phyloP scores from a whole-genome alignment of 2,113 vertebrate species.

The Calonectris borealis region DNA sequence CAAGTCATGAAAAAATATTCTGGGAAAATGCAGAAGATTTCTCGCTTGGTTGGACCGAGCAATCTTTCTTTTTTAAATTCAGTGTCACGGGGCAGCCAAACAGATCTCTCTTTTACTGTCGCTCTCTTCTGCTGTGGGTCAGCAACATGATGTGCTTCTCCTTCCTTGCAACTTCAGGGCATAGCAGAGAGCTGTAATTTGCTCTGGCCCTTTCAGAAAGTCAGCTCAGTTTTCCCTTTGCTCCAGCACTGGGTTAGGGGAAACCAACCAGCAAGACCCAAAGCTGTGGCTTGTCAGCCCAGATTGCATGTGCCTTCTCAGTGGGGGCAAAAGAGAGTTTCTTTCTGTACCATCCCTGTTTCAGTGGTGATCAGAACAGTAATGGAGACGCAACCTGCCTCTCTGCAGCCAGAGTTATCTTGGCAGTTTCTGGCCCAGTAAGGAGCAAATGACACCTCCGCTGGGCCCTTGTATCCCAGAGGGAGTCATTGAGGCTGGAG shows the following conservation, averaged over 20 bases:
- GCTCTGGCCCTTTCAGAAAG: neutral
- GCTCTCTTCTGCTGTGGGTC: neutral
- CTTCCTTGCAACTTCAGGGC: neutral
- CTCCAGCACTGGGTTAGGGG: neutral
- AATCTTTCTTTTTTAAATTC: constrained; percentile 43
- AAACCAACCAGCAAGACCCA: neutral
- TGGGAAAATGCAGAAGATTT: constrained; percentile 50
- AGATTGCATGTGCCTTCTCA: neutral
- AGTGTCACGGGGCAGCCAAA: neutral
- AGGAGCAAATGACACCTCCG: neutral
- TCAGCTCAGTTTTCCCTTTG: neutral
- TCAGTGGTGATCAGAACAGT: neutral
- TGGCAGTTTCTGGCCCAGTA: neutral
- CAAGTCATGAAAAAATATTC: constrained; percentile 50
- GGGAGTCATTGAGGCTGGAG: neutral
- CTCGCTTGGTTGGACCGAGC: constrained; percentile 2
- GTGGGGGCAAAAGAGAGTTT: neutral
- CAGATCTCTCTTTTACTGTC: neutral
- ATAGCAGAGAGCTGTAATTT: neutral
- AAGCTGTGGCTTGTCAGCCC: neutral
- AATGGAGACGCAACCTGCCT: neutral
- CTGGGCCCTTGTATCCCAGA: neutral
- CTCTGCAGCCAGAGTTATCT: neutral
- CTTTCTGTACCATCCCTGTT: neutral
- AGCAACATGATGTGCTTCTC: neutral